A percentile compares a stretch with the other conserved stretches of the same genome.
These are phyloP conservation scores for Corythornis cristatus DNA, from an alignment of 2,113 vertebrate genomes.

Conservation along the genomic window DNA sequence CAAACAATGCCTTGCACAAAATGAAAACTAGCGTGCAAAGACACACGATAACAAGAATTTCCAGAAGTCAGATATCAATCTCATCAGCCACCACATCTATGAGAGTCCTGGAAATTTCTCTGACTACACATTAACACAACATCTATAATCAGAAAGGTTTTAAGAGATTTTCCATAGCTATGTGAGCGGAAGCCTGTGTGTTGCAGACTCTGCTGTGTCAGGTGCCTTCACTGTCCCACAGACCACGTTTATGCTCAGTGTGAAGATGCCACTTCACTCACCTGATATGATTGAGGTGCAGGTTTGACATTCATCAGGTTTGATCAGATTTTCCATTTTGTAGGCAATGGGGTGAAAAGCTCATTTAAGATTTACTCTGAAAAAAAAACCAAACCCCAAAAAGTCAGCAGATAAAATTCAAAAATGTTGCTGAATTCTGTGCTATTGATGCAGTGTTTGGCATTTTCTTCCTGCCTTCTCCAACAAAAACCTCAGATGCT, in stretches of 20 bases:
- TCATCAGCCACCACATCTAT: not conserved
- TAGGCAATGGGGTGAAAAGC: not conserved
- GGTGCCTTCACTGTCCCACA: not conserved
- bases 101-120: not conserved
- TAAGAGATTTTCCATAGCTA: not conserved
- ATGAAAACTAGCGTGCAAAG: not conserved
- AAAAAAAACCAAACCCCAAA: not conserved
- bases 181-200: rapidly evolving
- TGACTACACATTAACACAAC: not conserved
- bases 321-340: not conserved
- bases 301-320: not conserved
- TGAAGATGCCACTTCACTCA: not conserved
- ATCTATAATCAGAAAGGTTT: not conserved
- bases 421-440: not conserved
- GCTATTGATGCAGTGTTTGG: not conserved
- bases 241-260: not conserved
- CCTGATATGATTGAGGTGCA: not conserved
- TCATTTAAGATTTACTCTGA: not conserved
- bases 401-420: not conserved
- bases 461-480: not conserved
- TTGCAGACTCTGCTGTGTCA: not conserved
- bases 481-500: not conserved
- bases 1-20: not conserved
- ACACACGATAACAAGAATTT: not conserved
- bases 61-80: not conserved